These are phyloP conservation scores for Crocodylus rhombifer DNA, from an alignment of 2,797 vertebrate genomes.

Conservation along the genomic window DNA sequence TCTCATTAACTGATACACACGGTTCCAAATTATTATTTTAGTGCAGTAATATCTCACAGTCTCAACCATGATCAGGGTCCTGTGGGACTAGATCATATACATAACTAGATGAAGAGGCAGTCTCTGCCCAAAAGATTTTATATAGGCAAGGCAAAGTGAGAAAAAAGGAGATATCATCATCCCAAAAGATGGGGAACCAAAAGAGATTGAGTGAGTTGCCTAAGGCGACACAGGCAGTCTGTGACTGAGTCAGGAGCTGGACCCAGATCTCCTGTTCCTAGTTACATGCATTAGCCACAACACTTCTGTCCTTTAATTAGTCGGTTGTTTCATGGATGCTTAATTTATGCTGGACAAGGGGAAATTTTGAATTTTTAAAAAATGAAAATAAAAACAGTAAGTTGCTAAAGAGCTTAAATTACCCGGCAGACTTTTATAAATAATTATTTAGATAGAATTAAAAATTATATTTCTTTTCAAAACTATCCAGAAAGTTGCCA, in stretches of 20 bases:
- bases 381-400: not conserved
- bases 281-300: not conserved
- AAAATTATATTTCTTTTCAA: not conserved
- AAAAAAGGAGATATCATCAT: conserved; percentile 19
- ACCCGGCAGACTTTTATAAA: not conserved
- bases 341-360: not conserved
- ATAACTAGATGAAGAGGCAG: not conserved
- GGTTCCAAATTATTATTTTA: not conserved
- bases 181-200: conserved; percentile 4
- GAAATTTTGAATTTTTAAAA: not conserved
- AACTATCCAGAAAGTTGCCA: not conserved
- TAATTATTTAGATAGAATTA: not conserved
- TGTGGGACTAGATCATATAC: not conserved
- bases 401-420: not conserved
- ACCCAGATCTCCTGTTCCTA: not conserved
- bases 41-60: not conserved
- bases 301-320: not conserved
- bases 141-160: conserved; percentile 9
- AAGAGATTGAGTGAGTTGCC: conserved; percentile 13
- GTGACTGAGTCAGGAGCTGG: not conserved
- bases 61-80: not conserved
- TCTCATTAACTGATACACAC: not conserved
- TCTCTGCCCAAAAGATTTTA: not conserved
- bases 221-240: conserved; percentile 22
- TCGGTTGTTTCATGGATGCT: not conserved